A percentile compares a stretch with the other conserved stretches of the same genome.
Conservation (phyloP, 53 echinoderm and acorn worm species). For the Patiria pectinifera region DNA sequence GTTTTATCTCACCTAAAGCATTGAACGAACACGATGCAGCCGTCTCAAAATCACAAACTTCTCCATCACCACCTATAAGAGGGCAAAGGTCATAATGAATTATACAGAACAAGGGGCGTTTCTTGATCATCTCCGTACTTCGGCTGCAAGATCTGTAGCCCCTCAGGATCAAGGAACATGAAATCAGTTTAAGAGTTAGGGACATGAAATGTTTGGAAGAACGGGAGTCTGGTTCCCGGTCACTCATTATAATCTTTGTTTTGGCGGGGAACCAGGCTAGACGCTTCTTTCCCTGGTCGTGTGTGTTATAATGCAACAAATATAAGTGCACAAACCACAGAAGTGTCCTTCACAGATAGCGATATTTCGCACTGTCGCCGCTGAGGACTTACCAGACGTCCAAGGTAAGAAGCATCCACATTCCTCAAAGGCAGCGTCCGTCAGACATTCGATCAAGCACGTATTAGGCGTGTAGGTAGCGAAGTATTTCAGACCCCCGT, state of each 20-base stretch:
- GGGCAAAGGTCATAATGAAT: neutral
- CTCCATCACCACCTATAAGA: neutral
- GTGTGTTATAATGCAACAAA: neutral
- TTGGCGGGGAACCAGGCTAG: no score
- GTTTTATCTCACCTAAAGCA: neutral
- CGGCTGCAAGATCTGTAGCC: no score
- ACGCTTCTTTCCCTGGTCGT: no score
- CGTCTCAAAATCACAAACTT: slow-evolving; percentile 5
- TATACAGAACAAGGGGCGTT: neutral
- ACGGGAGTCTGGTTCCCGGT: no score
- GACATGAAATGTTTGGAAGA: no score
- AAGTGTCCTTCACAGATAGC: no score
- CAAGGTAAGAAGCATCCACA: slow-evolving; percentile 3
- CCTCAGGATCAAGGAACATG: no score
- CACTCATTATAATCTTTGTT: no score
- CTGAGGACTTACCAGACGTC: neutral
- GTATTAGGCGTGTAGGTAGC: slow-evolving; percentile 35
- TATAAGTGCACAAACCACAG: no score
- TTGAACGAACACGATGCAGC: neutral
- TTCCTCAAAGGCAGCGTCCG: neutral
- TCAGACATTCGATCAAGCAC: slow-evolving; percentile 20
- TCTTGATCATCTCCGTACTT: neutral
- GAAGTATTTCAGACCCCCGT: slow-evolving; percentile 25
- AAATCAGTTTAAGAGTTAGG: no score
- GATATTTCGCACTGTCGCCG: no score